phyloP scores from a whole-genome alignment of 2,113 vertebrate species.

The Chlamydotis undulata region DNA sequence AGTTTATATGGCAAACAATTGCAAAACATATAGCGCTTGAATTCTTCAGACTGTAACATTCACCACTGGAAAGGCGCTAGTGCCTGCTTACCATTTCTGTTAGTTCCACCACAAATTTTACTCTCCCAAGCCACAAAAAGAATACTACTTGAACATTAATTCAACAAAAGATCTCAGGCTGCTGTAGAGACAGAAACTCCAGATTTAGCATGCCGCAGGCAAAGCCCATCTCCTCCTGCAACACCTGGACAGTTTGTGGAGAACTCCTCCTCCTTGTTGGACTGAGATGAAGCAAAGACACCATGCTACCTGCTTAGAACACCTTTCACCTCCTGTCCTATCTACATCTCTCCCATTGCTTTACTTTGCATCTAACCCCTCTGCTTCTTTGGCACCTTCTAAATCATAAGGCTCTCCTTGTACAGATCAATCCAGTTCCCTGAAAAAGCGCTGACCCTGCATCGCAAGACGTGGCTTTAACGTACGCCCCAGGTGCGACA shows the following conservation, averaged over 20 bases:
- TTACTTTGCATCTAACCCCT: neutral
- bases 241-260: neutral
- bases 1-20: conserved; percentile 11
- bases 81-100: neutral
- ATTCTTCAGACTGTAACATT: neutral
- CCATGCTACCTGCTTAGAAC: neutral
- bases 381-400: neutral
- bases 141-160: neutral
- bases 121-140: neutral
- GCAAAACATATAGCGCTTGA: neutral
- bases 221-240: conserved; percentile 19
- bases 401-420: neutral
- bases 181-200: neutral
- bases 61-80: neutral
- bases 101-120: neutral
- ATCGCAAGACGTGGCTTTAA: neutral
- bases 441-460: neutral
- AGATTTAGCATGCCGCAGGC: conserved; percentile 4
- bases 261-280: neutral
- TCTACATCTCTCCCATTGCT: neutral
- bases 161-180: neutral
- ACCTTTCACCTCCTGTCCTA: conserved; percentile 2
- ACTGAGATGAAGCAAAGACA: neutral
- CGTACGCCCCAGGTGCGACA: neutral
- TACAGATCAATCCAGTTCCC: neutral